Evolutionary conservation across 2,113 vertebrate genomes (phyloP).

Genomic region (Corythoichthys haematopterus): DNA sequence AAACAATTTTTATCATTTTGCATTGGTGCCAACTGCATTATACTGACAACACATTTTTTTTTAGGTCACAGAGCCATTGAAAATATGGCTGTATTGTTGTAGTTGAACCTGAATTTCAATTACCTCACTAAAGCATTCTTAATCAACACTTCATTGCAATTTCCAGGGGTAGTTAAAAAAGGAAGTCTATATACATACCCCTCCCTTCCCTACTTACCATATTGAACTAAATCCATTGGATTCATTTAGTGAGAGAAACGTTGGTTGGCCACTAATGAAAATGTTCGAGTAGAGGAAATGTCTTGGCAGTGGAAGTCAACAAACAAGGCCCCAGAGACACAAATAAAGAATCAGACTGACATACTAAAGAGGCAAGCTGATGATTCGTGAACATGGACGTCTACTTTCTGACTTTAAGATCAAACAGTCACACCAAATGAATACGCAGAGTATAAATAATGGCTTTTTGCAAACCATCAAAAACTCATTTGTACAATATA

Average conservation of each 20-base stretch:
- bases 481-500: conserved; percentile 44
- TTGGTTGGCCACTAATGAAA: conserved; percentile 17
- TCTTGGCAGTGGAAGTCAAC: conserved; percentile 31
- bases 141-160: background rate
- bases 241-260: conserved; percentile 18
- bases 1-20: background rate
- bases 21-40: background rate
- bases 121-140: background rate
- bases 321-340: conserved; percentile 9
- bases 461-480: conserved; percentile 36
- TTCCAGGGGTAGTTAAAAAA: background rate
- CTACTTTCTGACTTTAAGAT: conserved; percentile 50
- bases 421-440: conserved; percentile 50
- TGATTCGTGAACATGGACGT: conserved; percentile 3
- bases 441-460: conserved; percentile 52
- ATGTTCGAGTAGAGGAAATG: conserved; percentile 33
- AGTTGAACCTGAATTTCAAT: background rate
- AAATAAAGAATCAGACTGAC: conserved; percentile 17
- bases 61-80: background rate
- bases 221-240: conserved; percentile 3
- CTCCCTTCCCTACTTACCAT: background rate
- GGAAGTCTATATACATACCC: background rate
- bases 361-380: conserved; percentile 19
- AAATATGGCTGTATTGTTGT: background rate
- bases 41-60: background rate